Evolutionary conservation across 2,113 vertebrate species (phyloP).

Genomic region (Sorex araneus): DNA sequence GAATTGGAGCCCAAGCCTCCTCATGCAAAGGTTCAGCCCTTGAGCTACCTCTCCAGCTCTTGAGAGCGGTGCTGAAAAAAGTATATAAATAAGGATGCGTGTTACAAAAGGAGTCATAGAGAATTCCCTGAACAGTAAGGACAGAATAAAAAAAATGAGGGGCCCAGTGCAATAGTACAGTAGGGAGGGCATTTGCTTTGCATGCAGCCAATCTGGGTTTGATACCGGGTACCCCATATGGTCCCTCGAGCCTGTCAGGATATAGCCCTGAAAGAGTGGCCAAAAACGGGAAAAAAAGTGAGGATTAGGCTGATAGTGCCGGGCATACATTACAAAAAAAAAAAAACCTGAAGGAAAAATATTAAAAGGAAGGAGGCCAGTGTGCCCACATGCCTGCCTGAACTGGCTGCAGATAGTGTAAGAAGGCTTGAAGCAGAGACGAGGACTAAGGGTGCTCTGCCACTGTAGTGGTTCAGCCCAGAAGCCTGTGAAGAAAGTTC

Average conservation of each 20-base stretch:
- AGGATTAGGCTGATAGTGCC: neutral
- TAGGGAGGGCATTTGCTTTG: no score
- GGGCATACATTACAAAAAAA: neutral
- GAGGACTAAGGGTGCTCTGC: neutral
- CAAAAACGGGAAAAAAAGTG: neutral
- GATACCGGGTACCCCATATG: no score
- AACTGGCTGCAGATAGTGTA: neutral
- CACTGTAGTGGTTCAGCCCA: neutral
- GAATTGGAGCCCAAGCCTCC: no score
- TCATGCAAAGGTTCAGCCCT: no score
- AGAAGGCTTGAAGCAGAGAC: neutral
- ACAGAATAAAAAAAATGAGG: neutral
- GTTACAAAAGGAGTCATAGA: neutral
- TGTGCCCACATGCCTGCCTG: neutral
- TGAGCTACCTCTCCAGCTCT: no score
- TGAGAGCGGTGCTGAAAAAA: neutral
- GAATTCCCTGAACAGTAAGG: constrained; percentile 25
- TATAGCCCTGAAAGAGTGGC: no score
- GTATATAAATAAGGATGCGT: neutral
- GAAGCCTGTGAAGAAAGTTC: neutral
- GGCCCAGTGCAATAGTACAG: no score
- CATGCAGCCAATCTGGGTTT: no score
- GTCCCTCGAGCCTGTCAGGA: no score
- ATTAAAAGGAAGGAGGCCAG: neutral
- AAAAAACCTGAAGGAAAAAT: neutral